phyloP scores from a whole-genome alignment of 2,888 invertebrate species.

The Heliothis peltigera region DNA sequence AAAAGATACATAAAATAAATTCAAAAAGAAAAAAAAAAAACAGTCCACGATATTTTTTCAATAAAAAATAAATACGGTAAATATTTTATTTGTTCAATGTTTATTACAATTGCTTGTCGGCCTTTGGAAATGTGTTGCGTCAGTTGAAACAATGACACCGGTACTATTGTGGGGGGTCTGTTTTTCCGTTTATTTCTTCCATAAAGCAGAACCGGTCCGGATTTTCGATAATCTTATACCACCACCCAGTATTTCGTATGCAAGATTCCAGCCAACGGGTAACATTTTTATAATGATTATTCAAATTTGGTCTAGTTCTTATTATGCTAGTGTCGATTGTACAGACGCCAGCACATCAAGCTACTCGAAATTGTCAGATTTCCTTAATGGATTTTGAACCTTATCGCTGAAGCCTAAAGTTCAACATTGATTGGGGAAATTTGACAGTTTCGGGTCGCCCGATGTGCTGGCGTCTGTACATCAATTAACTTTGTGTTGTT shows the following conservation, averaged over 20 bases:
- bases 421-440: no score
- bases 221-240: slow-evolving; percentile 47
- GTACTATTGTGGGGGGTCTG: slow-evolving; percentile 44
- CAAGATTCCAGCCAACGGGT: slow-evolving; percentile 24
- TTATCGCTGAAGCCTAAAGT: no score
- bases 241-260: background rate
- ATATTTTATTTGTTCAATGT: slow-evolving; percentile 62
- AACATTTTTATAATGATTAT: slow-evolving; percentile 1
- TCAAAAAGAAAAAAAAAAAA: no score
- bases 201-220: slow-evolving; percentile 27
- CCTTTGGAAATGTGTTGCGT: slow-evolving; percentile 52
- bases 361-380: no score
- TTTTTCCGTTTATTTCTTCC: slow-evolving; percentile 32
- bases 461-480: no score
- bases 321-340: no score
- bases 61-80: slow-evolving; percentile 62
- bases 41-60: slow-evolving; percentile 53
- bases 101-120: slow-evolving; percentile 58
- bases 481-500: no score
- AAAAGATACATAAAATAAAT: slow-evolving; percentile 51
- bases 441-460: no score
- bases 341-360: no score
- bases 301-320: background rate
- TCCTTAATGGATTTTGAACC: no score
- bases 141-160: slow-evolving; percentile 56